Percentiles rank a stretch among this genome's conserved stretches.
phyloP scores from a whole-genome alignment of 1,140 invertebrate species.

The Branchinecta lynchi region DNA sequence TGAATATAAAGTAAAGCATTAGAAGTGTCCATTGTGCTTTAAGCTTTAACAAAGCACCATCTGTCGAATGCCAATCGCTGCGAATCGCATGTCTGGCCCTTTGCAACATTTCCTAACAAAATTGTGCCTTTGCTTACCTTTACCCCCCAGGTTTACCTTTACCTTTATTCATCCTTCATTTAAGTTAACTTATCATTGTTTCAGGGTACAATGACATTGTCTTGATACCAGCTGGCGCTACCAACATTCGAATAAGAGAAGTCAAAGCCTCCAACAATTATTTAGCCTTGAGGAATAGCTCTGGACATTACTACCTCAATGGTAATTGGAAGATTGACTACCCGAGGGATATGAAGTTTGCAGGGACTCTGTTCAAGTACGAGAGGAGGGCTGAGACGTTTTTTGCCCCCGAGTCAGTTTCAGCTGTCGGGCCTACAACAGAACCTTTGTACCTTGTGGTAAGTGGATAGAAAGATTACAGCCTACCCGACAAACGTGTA shows the following conservation, averaged over 20 bases:
- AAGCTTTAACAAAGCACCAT: too few relatives aligned
- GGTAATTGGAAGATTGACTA: slow-evolving; percentile 86
- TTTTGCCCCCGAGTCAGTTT: slow-evolving; percentile 61
- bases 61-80: too few relatives aligned
- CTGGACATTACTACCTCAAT: slow-evolving; percentile 75
- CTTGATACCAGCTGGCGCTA: slow-evolving; percentile 81
- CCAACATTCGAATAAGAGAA: slow-evolving; percentile 74
- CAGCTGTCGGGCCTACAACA: slow-evolving; percentile 63
- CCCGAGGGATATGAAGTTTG: slow-evolving; percentile 56
- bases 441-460: slow-evolving; percentile 76
- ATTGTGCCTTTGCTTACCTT: too few relatives aligned
- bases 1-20: too few relatives aligned
- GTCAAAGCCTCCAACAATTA: slow-evolving; percentile 72
- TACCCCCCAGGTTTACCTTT: background rate
- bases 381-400: slow-evolving; percentile 60
- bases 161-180: background rate
- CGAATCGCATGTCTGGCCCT: too few relatives aligned
- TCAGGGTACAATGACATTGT: slow-evolving; percentile 85
- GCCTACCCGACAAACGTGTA: too few relatives aligned
- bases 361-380: slow-evolving; percentile 72
- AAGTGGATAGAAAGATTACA: too few relatives aligned
- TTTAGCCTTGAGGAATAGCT: slow-evolving; percentile 62
- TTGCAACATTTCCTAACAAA: too few relatives aligned
- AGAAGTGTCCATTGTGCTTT: too few relatives aligned
- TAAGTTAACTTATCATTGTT: too few relatives aligned